Evolutionary conservation across 2,113 vertebrate genomes (phyloP), one percentile per base, ranked within the genome.

Genomic region (Plecotus auritus): DNA sequence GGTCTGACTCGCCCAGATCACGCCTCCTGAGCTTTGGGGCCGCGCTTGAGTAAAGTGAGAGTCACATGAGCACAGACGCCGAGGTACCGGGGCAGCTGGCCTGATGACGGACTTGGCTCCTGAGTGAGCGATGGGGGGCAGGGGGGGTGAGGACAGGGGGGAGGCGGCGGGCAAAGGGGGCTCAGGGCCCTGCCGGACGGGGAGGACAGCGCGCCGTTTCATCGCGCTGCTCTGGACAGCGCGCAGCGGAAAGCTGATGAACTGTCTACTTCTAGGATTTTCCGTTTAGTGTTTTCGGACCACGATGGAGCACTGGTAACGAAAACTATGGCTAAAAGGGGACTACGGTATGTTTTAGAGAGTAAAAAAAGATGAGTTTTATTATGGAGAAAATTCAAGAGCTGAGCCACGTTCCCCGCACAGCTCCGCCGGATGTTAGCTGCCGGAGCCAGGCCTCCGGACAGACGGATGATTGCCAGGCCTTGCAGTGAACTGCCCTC

Each of bases 301-400:
- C 32, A 13, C 6, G 1, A 16, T 80, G 13, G 20, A 56, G n/a
- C 49, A 26, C 49, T 54, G 49, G 49, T 35, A 54, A 78, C 76
- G 51, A 20, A 54, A 37, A 23, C n/a, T 13, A 2, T 22, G 7
- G 49, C 4, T 26, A 5, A 56, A 49, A 18, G 9, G 51, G n/a
- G n/a, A 42, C 49, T 37, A 9, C 20, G 14, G n/a, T 7, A 16
- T 72, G 18, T 66, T 77, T 91, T 74, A 61, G 49, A 72, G 51
- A 59, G 9, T 45, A 78, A 32, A 77, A 76, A 89, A 14, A 9
- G 14, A 18, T 23, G 54, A 77, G 61, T 78, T 64, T 97, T 81
- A 14, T 49, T 76, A 91, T 32, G 45, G 56, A 80, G 66, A 78
- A 82, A 64, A 35, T 94, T 20, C 11, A 45, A 7, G 42, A 77